Evolutionary conservation across 2,888 invertebrate species (phyloP).

Genomic region (Sinelater perroti): DNA sequence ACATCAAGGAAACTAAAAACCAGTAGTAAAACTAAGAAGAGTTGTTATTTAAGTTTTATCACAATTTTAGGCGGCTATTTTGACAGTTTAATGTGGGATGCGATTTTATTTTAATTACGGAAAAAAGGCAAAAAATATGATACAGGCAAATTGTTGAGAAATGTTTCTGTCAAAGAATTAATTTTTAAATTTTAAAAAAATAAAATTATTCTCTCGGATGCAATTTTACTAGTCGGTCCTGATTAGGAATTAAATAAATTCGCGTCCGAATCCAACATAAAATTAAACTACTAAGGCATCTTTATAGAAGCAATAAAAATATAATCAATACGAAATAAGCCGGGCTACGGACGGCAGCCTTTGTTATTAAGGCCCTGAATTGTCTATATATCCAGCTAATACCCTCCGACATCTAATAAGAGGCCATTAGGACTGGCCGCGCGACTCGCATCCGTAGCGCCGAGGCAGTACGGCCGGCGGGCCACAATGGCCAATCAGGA

Average conservation of each 20-base stretch:
- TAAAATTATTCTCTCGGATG: too few relatives aligned
- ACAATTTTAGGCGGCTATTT: too few relatives aligned
- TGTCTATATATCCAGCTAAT: constrained; percentile 56
- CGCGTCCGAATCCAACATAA: constrained; percentile 26
- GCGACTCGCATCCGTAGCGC: constrained; percentile 48
- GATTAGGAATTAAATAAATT: constrained; percentile 29
- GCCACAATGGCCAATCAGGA: constrained; percentile 55
- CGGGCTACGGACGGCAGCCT: constrained; percentile 36
- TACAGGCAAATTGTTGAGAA: too few relatives aligned
- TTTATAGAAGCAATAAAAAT: constrained; percentile 56
- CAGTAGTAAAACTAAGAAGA: too few relatives aligned
- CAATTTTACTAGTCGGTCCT: too few relatives aligned
- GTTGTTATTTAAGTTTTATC: too few relatives aligned
- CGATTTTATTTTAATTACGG: too few relatives aligned
- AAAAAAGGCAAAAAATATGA: too few relatives aligned
- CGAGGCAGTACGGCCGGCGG: constrained; percentile 40
- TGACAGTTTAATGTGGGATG: too few relatives aligned
- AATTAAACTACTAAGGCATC: constrained; percentile 47
- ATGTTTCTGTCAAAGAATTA: too few relatives aligned
- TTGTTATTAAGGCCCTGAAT: constrained; percentile 52
- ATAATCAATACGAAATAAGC: constrained; percentile 58
- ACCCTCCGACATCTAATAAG: constrained; percentile 58
- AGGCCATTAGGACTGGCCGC: constrained; percentile 54
- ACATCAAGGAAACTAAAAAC: too few relatives aligned
- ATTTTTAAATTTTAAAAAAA: too few relatives aligned